phyloP scores from a whole-genome alignment of 2,113 vertebrate genomes.

The Progne subis region DNA sequence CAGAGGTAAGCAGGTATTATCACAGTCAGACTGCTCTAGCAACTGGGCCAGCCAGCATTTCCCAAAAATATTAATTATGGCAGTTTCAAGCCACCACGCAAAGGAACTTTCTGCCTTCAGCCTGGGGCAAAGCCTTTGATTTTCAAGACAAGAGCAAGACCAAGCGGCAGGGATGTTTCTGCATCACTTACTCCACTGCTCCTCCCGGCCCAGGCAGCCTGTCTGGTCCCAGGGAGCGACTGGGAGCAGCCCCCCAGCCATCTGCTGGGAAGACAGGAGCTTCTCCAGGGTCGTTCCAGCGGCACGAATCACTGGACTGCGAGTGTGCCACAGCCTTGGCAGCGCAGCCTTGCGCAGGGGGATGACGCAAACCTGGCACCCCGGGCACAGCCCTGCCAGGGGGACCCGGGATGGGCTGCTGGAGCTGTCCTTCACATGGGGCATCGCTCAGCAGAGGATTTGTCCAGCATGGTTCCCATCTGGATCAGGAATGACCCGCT shows the following conservation, averaged over 20 bases:
- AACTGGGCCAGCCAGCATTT: background rate
- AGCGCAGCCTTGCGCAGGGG: background rate
- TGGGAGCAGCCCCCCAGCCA: background rate
- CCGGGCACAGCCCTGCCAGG: background rate
- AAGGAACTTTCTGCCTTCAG: background rate
- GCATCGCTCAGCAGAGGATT: background rate
- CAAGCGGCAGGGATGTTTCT: background rate
- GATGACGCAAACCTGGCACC: background rate
- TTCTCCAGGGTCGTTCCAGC: background rate
- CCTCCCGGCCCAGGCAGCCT: background rate
- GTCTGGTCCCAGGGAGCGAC: background rate
- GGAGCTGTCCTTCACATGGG: background rate
- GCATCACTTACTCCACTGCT: background rate
- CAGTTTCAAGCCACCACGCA: background rate
- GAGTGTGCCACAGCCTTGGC: background rate
- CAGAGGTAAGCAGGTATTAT: background rate
- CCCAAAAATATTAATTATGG: background rate
- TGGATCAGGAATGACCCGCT: background rate
- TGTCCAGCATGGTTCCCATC: background rate
- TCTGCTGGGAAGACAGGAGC: background rate
- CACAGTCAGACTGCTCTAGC: background rate
- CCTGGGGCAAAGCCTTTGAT: background rate
- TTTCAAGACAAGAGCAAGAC: background rate
- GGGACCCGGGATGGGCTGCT: background rate
- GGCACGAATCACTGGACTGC: background rate